A percentile compares a stretch with the other conserved stretches of the same genome.
Conservation (phyloP, 2,113 vertebrate genomes). For the Gambusia holbrooki region DNA sequence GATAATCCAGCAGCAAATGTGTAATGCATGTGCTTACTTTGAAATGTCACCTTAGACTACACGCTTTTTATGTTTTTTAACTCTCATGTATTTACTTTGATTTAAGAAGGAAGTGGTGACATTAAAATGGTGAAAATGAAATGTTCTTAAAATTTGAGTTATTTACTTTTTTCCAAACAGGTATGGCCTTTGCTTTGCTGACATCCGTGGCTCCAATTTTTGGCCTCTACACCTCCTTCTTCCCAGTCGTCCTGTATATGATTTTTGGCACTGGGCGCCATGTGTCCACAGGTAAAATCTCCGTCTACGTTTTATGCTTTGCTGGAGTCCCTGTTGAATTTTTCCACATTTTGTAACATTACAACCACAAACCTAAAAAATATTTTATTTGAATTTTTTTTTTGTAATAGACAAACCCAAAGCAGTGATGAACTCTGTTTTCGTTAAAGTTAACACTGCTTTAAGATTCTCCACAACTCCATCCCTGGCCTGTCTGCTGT, state of each 20-base stretch:
- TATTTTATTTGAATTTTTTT: too few species aligned
- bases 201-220: conserved; percentile 92
- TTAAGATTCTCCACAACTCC: too few species aligned
- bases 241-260: conserved; percentile 89
- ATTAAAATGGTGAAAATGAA: background rate
- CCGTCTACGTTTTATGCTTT: background rate
- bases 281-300: conserved; percentile 87
- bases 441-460: too few species aligned
- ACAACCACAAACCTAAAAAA: too few species aligned
- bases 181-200: conserved; percentile 92
- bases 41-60: background rate
- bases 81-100: background rate
- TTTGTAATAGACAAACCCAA: background rate
- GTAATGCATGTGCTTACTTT: background rate
- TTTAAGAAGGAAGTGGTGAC: background rate
- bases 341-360: too few species aligned
- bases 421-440: background rate
- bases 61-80: background rate
- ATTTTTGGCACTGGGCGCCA: conserved; percentile 90
- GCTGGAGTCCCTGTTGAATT: too few species aligned
- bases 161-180: conserved; percentile 63
- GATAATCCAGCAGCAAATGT: too few species aligned
- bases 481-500: too few species aligned
- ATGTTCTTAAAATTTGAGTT: background rate
- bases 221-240: conserved; percentile 93